Evolutionary conservation across 2,888 invertebrate species (phyloP), one percentile per base, ranked within the genome.

Genomic region (Apamea epomidion): DNA sequence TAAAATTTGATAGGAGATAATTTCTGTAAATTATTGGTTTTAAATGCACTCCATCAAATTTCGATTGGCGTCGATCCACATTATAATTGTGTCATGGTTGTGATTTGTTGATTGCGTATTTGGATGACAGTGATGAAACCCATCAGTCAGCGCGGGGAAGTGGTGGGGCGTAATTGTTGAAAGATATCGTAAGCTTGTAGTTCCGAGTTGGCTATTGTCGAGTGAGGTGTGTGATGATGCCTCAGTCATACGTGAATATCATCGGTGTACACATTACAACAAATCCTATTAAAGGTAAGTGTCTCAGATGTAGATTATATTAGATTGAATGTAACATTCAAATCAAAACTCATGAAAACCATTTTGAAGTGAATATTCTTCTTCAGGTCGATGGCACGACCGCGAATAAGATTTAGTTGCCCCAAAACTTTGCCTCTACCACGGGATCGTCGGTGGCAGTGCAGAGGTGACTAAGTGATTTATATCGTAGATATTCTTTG

Each of bases 21-120:
- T 76, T 86, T 74, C 51, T 71, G 60, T 58, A 68, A 68, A 64
- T 79, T 32, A 73, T 71, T 76, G 62, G 80, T 85, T 89, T 88
- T 32, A 82, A 74, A 72, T 84, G 82, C 65, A 82, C 80, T 86
- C 54, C 69, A 85, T 89, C 85, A 91, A 91, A 91, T 87, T 88
- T 72, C 80, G 80, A 90, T 94, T 95, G 95, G 95, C 95, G 78
- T 82, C 68, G 86, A 86, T 93, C 94, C 94, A 94, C 86, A 83
- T 89, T 87, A 81, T 83, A 95, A 92, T 89, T 92, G 91, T 95
- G 95, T 95, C 95, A 95, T 89, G 95, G 95, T 88, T 94, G 90
- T 90, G 82, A 92, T 92, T 82, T 89, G 89, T 91, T 87, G 92
- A 92, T 92, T 90, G 92, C 92, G 88, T 92, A 90, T 91, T 93